Evolutionary conservation across 2,888 invertebrate species (phyloP).

Genomic region (Eupithecia insigniata): DNA sequence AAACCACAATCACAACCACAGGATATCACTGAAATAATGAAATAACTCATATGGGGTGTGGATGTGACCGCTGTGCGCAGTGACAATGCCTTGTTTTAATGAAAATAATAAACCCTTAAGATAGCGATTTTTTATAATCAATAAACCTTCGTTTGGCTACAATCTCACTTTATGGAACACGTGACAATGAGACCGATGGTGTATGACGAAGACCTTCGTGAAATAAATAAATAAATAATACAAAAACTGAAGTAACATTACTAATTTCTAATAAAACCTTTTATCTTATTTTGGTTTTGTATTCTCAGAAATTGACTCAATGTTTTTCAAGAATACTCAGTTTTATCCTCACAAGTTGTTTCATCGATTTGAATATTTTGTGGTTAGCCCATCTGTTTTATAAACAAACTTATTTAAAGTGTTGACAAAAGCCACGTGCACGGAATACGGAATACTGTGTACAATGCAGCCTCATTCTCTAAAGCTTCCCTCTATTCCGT

Average conservation of each 20-base stretch:
- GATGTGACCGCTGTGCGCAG: background rate
- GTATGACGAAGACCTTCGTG: background rate
- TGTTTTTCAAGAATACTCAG: background rate
- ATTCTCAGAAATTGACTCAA: background rate
- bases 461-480: conserved; percentile 19
- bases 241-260: too few species aligned
- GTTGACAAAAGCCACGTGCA: conserved; percentile 8
- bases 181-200: background rate
- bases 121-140: background rate
- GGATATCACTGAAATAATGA: too few species aligned
- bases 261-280: background rate
- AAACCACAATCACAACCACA: background rate
- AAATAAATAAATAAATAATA: too few species aligned
- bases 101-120: background rate
- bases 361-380: background rate
- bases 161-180: background rate
- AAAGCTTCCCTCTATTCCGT: conserved; percentile 30
- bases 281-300: background rate
- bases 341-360: background rate
- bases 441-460: conserved; percentile 23
- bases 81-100: background rate
- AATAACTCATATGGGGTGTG: background rate
- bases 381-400: background rate
- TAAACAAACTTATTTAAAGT: conserved; percentile 4
- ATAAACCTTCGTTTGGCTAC: background rate